A percentile compares a stretch with the other conserved stretches of the same genome.
These are phyloP conservation scores for Caenorhabditis afra DNA, from an alignment of 2,888 invertebrate species.

Conservation along the genomic window DNA sequence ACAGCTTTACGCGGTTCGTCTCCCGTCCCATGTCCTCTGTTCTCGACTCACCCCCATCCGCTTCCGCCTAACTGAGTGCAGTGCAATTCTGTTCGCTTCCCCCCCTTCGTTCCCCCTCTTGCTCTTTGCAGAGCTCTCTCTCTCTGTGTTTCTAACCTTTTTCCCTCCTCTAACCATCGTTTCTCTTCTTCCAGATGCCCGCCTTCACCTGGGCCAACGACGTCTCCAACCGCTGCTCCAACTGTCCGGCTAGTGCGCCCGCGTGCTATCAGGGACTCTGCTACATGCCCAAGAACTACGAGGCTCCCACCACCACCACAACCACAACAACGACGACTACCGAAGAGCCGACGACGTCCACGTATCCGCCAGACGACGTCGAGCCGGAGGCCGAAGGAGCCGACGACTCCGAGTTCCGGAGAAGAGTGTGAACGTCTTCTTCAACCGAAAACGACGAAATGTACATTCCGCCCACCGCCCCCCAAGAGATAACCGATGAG, in stretches of 20 bases:
- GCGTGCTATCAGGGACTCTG: conserved; percentile 79
- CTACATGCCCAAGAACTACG: conserved; percentile 74
- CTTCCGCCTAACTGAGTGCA: conserved; percentile 56
- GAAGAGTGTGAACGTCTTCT: conserved; percentile 20
- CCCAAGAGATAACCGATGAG: conserved; percentile 44
- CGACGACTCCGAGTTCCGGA: conserved; percentile 38
- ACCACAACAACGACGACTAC: conserved; percentile 42
- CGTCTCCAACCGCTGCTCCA: conserved; percentile 71
- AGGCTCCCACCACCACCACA: conserved; percentile 39
- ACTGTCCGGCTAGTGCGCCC: conserved; percentile 78
- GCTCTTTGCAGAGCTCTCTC: conserved; percentile 7
- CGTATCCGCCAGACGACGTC: conserved; percentile 32
- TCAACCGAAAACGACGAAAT: background rate
- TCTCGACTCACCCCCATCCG: conserved; percentile 16
- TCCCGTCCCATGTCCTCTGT: conserved; percentile 23
- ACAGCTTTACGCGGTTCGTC: conserved; percentile 78
- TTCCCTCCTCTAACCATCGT: background rate
- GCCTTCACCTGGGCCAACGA: conserved; percentile 80
- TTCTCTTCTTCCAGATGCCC: conserved; percentile 75
- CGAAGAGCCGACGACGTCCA: conserved; percentile 38
- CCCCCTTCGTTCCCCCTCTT: background rate
- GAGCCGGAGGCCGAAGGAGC: conserved; percentile 41
- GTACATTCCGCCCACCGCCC: conserved; percentile 34
- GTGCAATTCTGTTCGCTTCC: conserved; percentile 28
- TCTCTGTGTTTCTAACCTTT: conserved; percentile 9